Base-by-base conservation (phyloP, 2,888 invertebrate species). In the Drosophila phalerata region DNA sequence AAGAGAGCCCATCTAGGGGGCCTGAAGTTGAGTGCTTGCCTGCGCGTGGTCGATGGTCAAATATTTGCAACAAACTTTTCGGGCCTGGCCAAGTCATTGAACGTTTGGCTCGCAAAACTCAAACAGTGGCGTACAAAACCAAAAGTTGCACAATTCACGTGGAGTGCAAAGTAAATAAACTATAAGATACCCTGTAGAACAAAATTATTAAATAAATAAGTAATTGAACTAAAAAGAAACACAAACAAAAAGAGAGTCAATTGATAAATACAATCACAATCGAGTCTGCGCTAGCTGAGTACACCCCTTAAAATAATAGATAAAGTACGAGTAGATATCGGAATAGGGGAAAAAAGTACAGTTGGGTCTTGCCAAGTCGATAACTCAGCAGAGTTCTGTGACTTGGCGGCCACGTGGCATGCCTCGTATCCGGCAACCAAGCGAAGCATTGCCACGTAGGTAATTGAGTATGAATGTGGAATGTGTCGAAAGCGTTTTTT, bases 381-480 rank as follows among this genome's bases (percentile, higher is more conserved):
- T 51, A 37, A 37, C 34, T 51, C 32, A 40, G 38, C 15, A 10
- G 17, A 40, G 53, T 40, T 42, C 13, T 30, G n/a, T 45, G 45
- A 38, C 37, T 57, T 56, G 32, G 38, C 57, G 75, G 67, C 77
- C 61, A 80, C 57, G 73, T 73, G 77, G 61, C 62, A 45, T 57
- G 67, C 60, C 60, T 22, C 38, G 58, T 22, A 42, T 63, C 37
- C 64, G 45, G 58, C 55, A 68, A 56, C 38, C 28, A 43, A 65
- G 62, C 69, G 61, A 42, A 52, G 42, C 70, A 69, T 63, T 60
- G 67, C 81, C 77, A 78, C 88, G 82, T 77, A 81, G 82, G 89
- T 86, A 85, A 85, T 85, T 85, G 89, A 81, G 89, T 88, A 87
- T 85, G 85, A 87, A 87, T 88, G 83, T 66, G 86, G 77, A 88